Base-by-base conservation (phyloP, 1,140 invertebrate genomes). In the Aplysia californica region DNA sequence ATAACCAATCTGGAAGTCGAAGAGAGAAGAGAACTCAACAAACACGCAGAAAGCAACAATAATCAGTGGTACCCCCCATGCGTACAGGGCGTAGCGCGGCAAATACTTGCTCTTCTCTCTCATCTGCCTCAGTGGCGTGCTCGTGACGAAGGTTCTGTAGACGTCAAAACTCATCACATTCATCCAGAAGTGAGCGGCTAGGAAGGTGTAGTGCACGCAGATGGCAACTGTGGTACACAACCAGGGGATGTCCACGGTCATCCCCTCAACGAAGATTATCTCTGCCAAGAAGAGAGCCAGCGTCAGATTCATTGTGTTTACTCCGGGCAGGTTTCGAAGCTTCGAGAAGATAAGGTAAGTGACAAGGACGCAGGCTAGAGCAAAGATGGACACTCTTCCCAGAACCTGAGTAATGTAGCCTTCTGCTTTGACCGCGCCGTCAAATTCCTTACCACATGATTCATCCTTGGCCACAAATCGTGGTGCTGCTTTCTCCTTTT, bases 131-230 rank as follows among this genome's bases (percentile, higher is more conserved):
- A 50, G 10, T 1, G 80, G 78, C 1, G 83, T 66, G 59, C 84
- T 82, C 56, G 78, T 79, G 3, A 82, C 92, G 85, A 92, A 92
- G 20, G 96, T 97, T 33, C 89, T 83, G 87, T 90, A 93, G 1
- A 93, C 89, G 80, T 93, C 92, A 82, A 91, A 93, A 0, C 92
- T 90, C 86, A 93, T 91, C 1, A 92, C 90, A 59, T 91, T 91
- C 91, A 92, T 93, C 93, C 93, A 93, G 75, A 91, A 91, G 80
- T 93, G 93, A 0, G 92, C 89, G 0, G 91, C 88, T 35, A 93
- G 86, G 81, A 92, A 92, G 38, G 89, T 82, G 82, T 91, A 93
- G 76, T 92, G 92, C 2, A 91, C 89, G 21, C 87, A 67, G 0
- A 91, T 83, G 0, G 90, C 92, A 21, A 91, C 83, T 0, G 86